Evolutionary conservation across 2,888 invertebrate genomes (phyloP).

Genomic region (Julus scandinavius): DNA sequence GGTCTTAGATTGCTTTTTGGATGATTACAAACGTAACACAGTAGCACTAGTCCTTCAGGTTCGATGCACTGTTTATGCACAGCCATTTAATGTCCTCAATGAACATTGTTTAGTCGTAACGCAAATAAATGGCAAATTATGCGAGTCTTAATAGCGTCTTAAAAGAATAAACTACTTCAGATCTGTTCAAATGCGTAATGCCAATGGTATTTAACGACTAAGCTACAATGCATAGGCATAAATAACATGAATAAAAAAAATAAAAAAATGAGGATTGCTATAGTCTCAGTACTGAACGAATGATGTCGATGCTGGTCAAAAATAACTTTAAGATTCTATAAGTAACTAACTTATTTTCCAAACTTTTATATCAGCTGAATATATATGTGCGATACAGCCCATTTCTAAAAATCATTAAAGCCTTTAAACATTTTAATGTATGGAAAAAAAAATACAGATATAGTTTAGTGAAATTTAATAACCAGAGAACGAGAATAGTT

Average conservation of each 20-base stretch:
- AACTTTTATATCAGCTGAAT: too few species aligned
- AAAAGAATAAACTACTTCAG: background rate
- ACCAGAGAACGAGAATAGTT: background rate
- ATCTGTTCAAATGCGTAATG: background rate
- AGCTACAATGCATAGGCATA: constrained; percentile 5
- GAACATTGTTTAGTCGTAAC: constrained; percentile 2
- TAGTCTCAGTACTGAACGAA: background rate
- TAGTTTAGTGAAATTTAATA: background rate
- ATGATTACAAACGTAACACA: background rate
- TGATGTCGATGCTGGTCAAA: background rate
- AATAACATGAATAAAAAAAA: background rate
- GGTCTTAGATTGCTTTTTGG: background rate
- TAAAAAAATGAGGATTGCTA: background rate
- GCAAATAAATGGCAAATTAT: constrained; percentile 37
- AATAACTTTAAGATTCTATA: too few species aligned
- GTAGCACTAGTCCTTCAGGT: background rate
- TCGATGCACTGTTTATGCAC: constrained; percentile 28
- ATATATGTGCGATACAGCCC: too few species aligned
- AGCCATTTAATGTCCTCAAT: background rate
- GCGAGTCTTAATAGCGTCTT: background rate
- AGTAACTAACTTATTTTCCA: too few species aligned
- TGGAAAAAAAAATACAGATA: too few species aligned
- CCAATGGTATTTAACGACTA: background rate
- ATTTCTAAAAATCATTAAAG: too few species aligned
- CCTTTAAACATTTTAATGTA: too few species aligned